Evolutionary conservation across 2,113 vertebrate species (phyloP).

Genomic region (Paracanthobrama guichenoti): DNA sequence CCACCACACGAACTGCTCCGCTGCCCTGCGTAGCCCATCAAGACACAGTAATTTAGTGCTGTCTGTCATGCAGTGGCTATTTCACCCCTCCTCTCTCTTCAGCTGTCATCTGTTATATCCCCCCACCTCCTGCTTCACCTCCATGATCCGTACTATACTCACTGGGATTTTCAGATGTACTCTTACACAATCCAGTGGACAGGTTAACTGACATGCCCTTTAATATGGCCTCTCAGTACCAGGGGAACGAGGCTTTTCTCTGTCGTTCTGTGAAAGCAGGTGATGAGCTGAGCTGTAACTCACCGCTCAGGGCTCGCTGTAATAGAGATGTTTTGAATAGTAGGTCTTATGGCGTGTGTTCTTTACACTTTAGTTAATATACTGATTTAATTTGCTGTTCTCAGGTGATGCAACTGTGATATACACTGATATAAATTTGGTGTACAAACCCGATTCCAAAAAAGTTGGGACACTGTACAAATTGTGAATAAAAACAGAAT

Average conservation of each 20-base stretch:
- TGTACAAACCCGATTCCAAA: too few species aligned
- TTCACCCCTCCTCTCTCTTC: slow-evolving; percentile 4
- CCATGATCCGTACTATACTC: slow-evolving; percentile 1
- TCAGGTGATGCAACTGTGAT: neutral
- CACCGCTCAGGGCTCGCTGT: neutral
- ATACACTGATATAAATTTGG: too few species aligned
- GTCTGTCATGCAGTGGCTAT: slow-evolving; percentile 12
- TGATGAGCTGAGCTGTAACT: slow-evolving; percentile 10
- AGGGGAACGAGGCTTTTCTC: slow-evolving; percentile 12
- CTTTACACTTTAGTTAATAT: neutral
- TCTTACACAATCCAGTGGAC: slow-evolving; percentile 37
- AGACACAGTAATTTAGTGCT: slow-evolving; percentile 19
- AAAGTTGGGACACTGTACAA: too few species aligned
- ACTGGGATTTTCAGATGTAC: slow-evolving; percentile 33
- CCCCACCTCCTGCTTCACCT: slow-evolving; percentile 2
- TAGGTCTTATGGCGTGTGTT: neutral
- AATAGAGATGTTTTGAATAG: slow-evolving; percentile 22
- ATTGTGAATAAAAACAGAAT: too few species aligned
- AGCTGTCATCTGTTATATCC: neutral
- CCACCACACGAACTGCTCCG: neutral
- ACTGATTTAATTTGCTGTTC: neutral
- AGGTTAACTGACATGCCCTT: slow-evolving; percentile 39
- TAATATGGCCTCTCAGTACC: slow-evolving; percentile 40
- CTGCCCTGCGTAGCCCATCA: neutral
- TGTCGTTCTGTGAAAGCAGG: neutral